These are phyloP conservation scores for Cryptosula pallasiana DNA, from an alignment of 2,888 invertebrate species.

Conservation along the genomic window DNA sequence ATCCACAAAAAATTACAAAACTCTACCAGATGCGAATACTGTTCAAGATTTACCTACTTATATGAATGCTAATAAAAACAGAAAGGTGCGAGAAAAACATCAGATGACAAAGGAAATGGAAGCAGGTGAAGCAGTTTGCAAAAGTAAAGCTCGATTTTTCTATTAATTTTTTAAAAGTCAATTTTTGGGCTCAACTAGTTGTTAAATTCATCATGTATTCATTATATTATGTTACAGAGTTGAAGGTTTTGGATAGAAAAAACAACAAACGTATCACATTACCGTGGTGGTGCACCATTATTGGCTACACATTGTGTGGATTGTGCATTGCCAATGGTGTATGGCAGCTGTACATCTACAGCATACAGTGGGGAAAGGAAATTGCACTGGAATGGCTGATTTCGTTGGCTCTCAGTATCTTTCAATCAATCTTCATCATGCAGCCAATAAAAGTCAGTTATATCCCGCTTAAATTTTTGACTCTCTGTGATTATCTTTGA, in stretches of 20 bases:
- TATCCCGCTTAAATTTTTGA: no score
- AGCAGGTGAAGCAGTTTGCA: not conserved
- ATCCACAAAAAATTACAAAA: no score
- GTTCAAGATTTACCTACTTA: not conserved
- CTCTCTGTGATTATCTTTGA: no score
- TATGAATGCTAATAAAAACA: not conserved
- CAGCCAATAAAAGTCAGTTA: not conserved
- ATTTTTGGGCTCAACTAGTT: no score
- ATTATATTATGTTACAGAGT: not conserved
- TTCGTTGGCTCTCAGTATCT: not conserved
- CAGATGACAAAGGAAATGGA: not conserved
- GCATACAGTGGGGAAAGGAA: not conserved
- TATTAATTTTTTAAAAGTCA: no score
- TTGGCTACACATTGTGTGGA: not conserved
- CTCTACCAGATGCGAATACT: no score
- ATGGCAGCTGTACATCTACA: not conserved
- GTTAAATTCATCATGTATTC: no score
- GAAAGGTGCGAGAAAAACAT: not conserved
- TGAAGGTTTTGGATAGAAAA: not conserved
- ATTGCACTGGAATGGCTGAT: not conserved
- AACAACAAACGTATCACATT: not conserved
- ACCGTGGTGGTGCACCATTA: not conserved
- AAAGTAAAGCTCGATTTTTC: no score
- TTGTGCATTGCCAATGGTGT: not conserved
- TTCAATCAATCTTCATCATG: not conserved